Conservation (phyloP, 2,888 invertebrate genomes). For the Clunio marinus region DNA sequence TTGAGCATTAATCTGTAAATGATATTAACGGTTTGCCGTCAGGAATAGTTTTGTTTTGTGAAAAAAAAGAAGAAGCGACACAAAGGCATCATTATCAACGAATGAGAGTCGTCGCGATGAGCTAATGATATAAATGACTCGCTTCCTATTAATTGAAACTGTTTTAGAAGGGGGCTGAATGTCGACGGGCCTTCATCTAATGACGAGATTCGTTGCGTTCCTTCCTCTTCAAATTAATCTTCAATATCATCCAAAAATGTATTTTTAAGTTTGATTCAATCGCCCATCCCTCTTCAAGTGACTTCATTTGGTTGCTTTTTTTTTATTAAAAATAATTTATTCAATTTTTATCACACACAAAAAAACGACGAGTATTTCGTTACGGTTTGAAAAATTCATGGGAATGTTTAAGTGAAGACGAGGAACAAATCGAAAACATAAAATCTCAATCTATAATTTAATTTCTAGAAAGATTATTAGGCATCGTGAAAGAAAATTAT, state of each 20-base stretch:
- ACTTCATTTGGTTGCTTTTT: not conserved
- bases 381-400: constrained; percentile 1
- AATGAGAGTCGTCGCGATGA: not conserved
- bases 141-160: constrained; percentile 17
- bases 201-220: not conserved
- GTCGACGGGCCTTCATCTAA: not conserved
- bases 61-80: too few relatives aligned
- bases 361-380: constrained; percentile 8
- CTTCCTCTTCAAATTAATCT: constrained; percentile 26
- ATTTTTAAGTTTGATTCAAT: constrained; percentile 13
- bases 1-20: constrained; percentile 26
- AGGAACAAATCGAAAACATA: not conserved
- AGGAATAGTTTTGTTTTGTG: too few relatives aligned
- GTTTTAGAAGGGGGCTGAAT: not conserved
- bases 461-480: not conserved
- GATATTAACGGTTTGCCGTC: constrained; percentile 16
- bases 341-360: not conserved
- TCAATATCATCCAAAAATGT: not conserved
- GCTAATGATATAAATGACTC: constrained; percentile 22
- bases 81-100: constrained; percentile 9
- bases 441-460: constrained; percentile 13
- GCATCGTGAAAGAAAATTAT: not conserved
- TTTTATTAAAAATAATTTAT: constrained; percentile 22
- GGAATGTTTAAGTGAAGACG: not conserved
- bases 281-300: constrained; percentile 16